Evolutionary conservation across 2,113 vertebrate species (phyloP).

Genomic region (Urocynchramus pylzowi): DNA sequence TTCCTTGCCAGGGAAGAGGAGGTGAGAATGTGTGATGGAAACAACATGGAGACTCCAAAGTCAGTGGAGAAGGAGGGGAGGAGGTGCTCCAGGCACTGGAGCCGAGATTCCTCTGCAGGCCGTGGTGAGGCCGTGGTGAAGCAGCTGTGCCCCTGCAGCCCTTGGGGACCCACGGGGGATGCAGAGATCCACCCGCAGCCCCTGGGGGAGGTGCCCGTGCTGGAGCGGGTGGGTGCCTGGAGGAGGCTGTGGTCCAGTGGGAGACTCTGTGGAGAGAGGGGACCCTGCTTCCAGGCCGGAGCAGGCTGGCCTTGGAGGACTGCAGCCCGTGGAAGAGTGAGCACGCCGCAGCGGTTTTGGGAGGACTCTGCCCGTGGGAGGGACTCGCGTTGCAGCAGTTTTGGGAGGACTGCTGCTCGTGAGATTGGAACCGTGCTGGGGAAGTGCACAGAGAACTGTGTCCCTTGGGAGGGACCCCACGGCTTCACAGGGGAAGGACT

Average conservation of each 20-base stretch:
- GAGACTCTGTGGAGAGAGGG: background rate
- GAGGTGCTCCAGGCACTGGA: background rate
- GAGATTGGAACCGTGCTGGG: background rate
- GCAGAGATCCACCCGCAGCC: background rate
- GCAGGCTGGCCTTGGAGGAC: background rate
- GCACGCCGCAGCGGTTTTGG: accelerated
- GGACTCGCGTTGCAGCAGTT: too few species aligned
- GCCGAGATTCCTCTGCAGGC: background rate
- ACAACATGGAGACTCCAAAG: background rate
- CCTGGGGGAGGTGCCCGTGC: background rate
- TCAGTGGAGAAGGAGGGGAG: background rate
- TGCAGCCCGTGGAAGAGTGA: background rate
- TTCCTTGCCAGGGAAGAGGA: background rate
- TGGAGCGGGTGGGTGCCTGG: background rate
- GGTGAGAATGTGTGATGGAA: background rate
- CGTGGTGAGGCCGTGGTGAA: background rate
- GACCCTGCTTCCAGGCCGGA: background rate
- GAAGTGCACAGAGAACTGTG: background rate
- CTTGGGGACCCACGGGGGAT: background rate
- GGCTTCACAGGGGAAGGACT: background rate
- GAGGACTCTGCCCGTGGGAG: background rate
- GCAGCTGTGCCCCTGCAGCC: background rate
- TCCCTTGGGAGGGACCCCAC: background rate
- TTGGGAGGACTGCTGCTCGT: background rate
- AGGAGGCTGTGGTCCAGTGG: background rate